Evolutionary conservation across 2,113 vertebrate genomes (phyloP).

Genomic region (Picathartes gymnocephalus): DNA sequence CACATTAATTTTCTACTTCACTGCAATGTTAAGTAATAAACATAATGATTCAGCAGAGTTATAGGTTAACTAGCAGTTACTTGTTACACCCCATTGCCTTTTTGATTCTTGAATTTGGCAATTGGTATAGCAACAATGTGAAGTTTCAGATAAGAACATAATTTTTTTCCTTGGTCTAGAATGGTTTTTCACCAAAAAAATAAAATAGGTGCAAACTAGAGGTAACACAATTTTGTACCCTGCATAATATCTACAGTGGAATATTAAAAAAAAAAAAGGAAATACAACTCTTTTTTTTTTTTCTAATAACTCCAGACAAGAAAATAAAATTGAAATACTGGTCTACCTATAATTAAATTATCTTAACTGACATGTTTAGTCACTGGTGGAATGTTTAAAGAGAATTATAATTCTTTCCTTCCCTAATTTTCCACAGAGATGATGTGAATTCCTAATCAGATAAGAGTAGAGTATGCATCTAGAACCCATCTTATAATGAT

Average conservation of each 20-base stretch:
- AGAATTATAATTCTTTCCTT: background rate
- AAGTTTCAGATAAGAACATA: background rate
- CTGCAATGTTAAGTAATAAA: constrained; percentile 70
- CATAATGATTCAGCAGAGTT: constrained; percentile 66
- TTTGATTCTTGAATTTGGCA: constrained; percentile 6
- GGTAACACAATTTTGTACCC: background rate
- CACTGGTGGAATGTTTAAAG: background rate
- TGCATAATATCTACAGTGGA: background rate
- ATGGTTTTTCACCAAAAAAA: background rate
- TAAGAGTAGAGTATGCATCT: background rate
- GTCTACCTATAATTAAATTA: background rate
- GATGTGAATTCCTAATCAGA: background rate
- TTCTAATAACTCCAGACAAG: background rate
- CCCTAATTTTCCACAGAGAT: background rate
- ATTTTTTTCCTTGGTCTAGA: background rate
- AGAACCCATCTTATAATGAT: background rate
- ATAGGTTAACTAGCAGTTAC: constrained; percentile 54
- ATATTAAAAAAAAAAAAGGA: background rate
- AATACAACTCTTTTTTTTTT: background rate
- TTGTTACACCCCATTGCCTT: constrained; percentile 10
- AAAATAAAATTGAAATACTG: background rate
- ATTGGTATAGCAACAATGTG: background rate
- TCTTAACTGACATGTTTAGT: background rate
- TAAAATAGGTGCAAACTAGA: background rate
- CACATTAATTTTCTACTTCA: constrained; percentile 75